phyloP scores from a whole-genome alignment of 1,140 invertebrate genomes.

The Coelopa frigida region DNA sequence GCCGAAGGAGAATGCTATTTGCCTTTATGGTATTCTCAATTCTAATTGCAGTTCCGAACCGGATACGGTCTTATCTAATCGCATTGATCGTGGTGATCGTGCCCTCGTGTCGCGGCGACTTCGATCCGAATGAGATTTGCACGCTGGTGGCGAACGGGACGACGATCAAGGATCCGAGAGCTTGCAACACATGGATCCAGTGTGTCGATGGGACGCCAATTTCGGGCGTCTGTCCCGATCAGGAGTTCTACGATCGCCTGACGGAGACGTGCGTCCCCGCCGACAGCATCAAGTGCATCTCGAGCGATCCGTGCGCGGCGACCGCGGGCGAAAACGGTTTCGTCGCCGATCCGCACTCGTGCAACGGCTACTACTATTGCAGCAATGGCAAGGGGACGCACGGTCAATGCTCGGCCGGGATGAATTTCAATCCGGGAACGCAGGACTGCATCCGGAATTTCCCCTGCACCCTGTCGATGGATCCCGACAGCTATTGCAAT shows the following conservation, averaged over 20 bases:
- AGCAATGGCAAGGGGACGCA: constrained; percentile 18
- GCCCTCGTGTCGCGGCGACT: too few relatives aligned
- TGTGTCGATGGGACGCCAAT: constrained; percentile 25
- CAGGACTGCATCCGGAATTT: constrained; percentile 28
- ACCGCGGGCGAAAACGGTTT: constrained; percentile 20
- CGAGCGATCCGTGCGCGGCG: constrained; percentile 29
- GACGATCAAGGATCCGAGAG: constrained; percentile 30
- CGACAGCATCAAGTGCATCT: constrained; percentile 24
- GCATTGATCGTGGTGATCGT: too few relatives aligned
- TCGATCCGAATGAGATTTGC: constrained; percentile 26
- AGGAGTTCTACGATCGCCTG: constrained; percentile 27
- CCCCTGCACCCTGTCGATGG: constrained; percentile 18
- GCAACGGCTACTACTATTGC: constrained; percentile 37
- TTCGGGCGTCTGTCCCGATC: constrained; percentile 18
- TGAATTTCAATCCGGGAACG: constrained; percentile 29
- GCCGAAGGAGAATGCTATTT: too few relatives aligned
- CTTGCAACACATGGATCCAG: constrained; percentile 27
- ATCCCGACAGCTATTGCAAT: constrained; percentile 32
- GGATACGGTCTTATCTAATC: too few relatives aligned
- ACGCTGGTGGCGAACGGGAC: constrained; percentile 23
- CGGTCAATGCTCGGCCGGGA: constrained; percentile 23
- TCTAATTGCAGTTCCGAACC: too few relatives aligned
- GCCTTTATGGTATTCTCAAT: too few relatives aligned
- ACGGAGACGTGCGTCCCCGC: constrained; percentile 21
- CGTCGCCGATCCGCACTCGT: constrained; percentile 31